phyloP scores from a whole-genome alignment of 1,140 invertebrate species.

The Nixonia krombeini region DNA sequence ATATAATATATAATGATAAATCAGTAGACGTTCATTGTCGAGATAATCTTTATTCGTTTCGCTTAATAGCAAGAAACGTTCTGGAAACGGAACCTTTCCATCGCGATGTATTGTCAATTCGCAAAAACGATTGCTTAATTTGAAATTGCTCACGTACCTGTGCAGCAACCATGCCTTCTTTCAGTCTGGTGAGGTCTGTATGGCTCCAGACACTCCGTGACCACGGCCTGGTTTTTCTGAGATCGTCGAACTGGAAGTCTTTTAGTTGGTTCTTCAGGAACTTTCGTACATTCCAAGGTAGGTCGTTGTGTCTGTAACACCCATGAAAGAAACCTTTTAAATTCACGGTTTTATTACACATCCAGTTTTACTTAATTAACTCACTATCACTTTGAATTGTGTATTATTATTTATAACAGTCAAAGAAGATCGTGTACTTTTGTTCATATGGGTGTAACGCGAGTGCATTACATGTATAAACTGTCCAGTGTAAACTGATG shows the following conservation, averaged over 20 bases:
- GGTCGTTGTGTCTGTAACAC: conserved; percentile 87
- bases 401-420: too few relatives aligned
- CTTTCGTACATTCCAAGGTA: conserved; percentile 91
- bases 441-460: too few relatives aligned
- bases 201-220: conserved; percentile 83
- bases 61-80: too few relatives aligned
- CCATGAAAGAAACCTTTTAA: conserved; percentile 2
- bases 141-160: conserved; percentile 86
- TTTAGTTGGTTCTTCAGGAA: conserved; percentile 89
- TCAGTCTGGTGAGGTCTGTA: conserved; percentile 85
- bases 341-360: neutral
- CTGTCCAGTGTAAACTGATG: too few relatives aligned
- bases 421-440: too few relatives aligned
- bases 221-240: conserved; percentile 83
- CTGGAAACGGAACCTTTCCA: too few relatives aligned
- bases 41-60: too few relatives aligned
- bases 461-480: too few relatives aligned
- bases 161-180: conserved; percentile 84
- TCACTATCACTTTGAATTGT: neutral
- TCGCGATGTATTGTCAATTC: too few relatives aligned
- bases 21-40: too few relatives aligned
- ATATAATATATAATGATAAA: too few relatives aligned
- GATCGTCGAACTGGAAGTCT: conserved; percentile 84
- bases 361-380: neutral
- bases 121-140: too few relatives aligned